Evolutionary conservation across 2,113 vertebrate genomes (phyloP).

Genomic region (Syngnathus typhle): DNA sequence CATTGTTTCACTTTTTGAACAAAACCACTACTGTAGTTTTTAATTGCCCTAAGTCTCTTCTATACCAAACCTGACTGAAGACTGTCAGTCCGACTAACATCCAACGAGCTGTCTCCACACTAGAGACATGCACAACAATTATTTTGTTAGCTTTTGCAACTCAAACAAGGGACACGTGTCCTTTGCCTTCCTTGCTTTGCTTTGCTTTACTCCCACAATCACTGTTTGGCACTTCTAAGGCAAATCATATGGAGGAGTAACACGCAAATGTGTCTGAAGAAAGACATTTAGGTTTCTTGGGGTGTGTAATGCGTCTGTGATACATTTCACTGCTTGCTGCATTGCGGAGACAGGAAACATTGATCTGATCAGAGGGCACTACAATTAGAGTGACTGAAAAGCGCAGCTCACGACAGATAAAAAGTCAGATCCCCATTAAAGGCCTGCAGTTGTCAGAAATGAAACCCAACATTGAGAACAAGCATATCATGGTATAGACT

Average conservation of each 20-base stretch:
- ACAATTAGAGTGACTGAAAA: conserved; percentile 44
- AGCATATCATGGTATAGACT: conserved; percentile 5
- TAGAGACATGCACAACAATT: conserved; percentile 18
- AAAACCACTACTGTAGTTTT: conserved; percentile 26
- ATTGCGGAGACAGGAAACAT: conserved; percentile 63
- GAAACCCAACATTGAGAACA: conserved; percentile 22
- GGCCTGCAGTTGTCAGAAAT: conserved; percentile 28
- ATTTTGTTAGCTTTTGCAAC: conserved; percentile 15
- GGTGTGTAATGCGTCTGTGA: conserved; percentile 46
- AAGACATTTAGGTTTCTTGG: conserved; percentile 39
- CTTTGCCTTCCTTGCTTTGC: conserved; percentile 15
- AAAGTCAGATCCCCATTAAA: conserved; percentile 47
- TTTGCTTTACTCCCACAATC: conserved; percentile 42
- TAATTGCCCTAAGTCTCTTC: conserved; percentile 11
- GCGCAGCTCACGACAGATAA: conserved; percentile 41
- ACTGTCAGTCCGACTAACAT: conserved; percentile 19
- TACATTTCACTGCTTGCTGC: conserved; percentile 57
- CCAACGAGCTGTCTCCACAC: background rate
- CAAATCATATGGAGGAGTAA: conserved; percentile 35
- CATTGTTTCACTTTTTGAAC: conserved; percentile 1
- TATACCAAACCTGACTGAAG: conserved; percentile 18
- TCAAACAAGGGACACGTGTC: conserved; percentile 24
- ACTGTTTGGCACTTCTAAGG: conserved; percentile 36
- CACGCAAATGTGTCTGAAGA: conserved; percentile 25
- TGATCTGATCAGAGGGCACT: conserved; percentile 61